phyloP scores from a whole-genome alignment of 2,113 vertebrate genomes.

The Alethe diademata region DNA sequence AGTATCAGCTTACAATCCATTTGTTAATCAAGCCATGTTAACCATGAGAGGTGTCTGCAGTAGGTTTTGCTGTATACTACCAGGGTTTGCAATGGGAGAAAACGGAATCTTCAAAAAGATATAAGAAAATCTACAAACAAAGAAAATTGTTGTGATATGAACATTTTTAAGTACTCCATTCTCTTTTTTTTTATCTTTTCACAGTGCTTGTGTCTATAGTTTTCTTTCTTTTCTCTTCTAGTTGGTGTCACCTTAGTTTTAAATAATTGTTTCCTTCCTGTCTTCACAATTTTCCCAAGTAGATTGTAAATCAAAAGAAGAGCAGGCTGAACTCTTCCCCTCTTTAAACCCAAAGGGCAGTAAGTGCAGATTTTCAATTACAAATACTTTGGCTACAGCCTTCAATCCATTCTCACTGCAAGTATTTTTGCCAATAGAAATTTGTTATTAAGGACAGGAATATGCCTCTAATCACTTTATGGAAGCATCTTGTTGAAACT shows the following conservation, averaged over 20 bases:
- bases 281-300: neutral
- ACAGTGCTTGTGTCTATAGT: neutral
- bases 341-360: neutral
- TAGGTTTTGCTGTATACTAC: neutral
- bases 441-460: neutral
- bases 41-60: neutral
- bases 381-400: neutral
- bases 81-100: neutral
- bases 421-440: neutral
- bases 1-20: neutral
- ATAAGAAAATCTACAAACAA: neutral
- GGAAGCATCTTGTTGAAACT: neutral
- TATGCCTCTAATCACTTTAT: neutral
- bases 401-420: neutral
- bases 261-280: neutral
- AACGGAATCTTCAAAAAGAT: neutral
- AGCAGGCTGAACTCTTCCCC: neutral
- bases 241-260: neutral
- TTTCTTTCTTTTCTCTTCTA: neutral
- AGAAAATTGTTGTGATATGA: neutral
- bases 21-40: constrained; percentile 4
- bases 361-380: neutral
- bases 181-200: neutral
- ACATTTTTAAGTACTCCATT: neutral
- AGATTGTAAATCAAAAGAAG: neutral